Conservation (phyloP, 2,113 vertebrate genomes). For the Gila orcuttii region DNA sequence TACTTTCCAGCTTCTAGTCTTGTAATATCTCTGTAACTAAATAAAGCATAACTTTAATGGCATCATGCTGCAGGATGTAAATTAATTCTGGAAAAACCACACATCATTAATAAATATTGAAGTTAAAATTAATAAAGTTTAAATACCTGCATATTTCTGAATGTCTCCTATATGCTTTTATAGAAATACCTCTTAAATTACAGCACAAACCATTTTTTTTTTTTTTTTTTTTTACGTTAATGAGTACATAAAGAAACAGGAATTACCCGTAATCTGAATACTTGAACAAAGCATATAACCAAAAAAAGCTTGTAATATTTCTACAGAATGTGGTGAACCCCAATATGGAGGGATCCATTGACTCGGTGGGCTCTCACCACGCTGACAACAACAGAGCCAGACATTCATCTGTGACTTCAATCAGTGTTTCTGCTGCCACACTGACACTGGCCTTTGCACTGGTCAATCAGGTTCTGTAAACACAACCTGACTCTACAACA, state of each 20-base stretch:
- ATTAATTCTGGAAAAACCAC: not conserved
- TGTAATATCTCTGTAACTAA: too few relatives aligned
- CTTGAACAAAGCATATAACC: not conserved
- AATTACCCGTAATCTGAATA: not conserved
- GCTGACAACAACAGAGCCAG: slow-evolving; percentile 54
- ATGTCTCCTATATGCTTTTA: not conserved
- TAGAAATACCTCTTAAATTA: not conserved
- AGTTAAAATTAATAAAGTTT: not conserved
- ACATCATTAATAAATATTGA: not conserved
- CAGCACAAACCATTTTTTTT: not conserved
- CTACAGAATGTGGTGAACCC: slow-evolving; percentile 53
- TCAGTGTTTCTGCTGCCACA: slow-evolving; percentile 45
- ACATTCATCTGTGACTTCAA: slow-evolving; percentile 49
- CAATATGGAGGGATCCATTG: slow-evolving; percentile 49
- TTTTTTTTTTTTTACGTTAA: not conserved
- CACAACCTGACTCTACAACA: slow-evolving; percentile 35
- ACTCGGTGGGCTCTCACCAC: slow-evolving; percentile 53
- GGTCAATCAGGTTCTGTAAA: slow-evolving; percentile 54
- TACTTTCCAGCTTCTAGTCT: not conserved
- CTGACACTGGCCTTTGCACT: slow-evolving; percentile 38
- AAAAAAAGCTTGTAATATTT: slow-evolving; percentile 27
- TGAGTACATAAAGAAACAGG: not conserved
- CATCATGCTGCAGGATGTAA: not conserved
- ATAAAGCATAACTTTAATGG: not conserved
- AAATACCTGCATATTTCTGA: not conserved